Evolutionary conservation across 2,888 invertebrate species (phyloP).

Genomic region (Drosophila peninsularis): DNA sequence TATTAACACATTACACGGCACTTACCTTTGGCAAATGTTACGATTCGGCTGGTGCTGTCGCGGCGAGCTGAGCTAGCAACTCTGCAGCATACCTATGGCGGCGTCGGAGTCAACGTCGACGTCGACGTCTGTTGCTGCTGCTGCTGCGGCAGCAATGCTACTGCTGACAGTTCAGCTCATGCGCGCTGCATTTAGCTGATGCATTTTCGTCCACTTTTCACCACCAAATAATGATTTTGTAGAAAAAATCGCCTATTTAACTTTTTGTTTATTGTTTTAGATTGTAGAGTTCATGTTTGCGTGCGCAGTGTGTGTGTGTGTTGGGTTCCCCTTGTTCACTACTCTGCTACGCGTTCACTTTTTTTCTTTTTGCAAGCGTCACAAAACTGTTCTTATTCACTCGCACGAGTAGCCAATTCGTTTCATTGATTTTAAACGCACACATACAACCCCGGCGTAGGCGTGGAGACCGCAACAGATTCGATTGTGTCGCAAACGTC

Average conservation of each 20-base stretch:
- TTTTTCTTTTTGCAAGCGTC: slow-evolving; percentile 56
- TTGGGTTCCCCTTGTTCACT: slow-evolving; percentile 36
- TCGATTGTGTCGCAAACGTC: slow-evolving; percentile 34
- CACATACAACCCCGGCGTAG: slow-evolving; percentile 37
- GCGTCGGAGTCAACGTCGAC: slow-evolving; percentile 34
- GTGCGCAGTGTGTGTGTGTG: slow-evolving; percentile 18
- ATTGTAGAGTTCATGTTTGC: slow-evolving; percentile 39
- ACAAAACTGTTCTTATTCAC: slow-evolving; percentile 60
- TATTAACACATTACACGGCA: slow-evolving; percentile 34
- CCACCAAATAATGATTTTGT: slow-evolving; percentile 37
- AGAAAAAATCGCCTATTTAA: slow-evolving; percentile 33
- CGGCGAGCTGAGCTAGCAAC: slow-evolving; percentile 43
- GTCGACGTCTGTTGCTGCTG: slow-evolving; percentile 28
- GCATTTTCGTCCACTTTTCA: slow-evolving; percentile 51
- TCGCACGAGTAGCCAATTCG: slow-evolving; percentile 50
- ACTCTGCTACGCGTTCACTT: slow-evolving; percentile 58
- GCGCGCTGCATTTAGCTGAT: slow-evolving; percentile 37
- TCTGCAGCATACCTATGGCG: slow-evolving; percentile 53
- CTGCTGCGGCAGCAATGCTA: slow-evolving; percentile 43
- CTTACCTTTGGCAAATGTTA: slow-evolving; percentile 75
- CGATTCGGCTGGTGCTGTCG: slow-evolving; percentile 51
- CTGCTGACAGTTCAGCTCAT: slow-evolving; percentile 51
- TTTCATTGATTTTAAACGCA: slow-evolving; percentile 61
- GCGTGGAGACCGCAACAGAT: slow-evolving; percentile 23
- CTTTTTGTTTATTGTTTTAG: slow-evolving; percentile 34